A percentile compares a stretch with the other conserved stretches of the same genome.
Conservation (phyloP, 2,797 vertebrate species). For the Artibeus jamaicensis region DNA sequence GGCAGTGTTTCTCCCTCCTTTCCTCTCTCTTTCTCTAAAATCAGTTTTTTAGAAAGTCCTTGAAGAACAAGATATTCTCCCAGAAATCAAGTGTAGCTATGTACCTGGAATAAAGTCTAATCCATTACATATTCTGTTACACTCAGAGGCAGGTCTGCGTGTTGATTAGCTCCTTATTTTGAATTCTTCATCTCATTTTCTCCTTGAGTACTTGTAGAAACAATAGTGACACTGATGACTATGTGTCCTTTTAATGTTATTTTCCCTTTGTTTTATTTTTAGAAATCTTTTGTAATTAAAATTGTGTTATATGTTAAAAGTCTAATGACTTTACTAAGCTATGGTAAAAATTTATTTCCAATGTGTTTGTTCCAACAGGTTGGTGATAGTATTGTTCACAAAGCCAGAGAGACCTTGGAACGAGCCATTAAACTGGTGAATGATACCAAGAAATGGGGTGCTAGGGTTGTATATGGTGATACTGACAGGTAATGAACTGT, state of each 20-base stretch:
- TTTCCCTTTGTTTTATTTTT: slow-evolving; percentile 35
- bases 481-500: slow-evolving; percentile 90
- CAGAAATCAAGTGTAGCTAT: not conserved
- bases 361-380: slow-evolving; percentile 85
- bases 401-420: slow-evolving; percentile 98
- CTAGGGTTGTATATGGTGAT: slow-evolving; percentile 95
- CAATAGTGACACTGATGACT: not conserved
- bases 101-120: not conserved
- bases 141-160: not conserved
- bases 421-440: slow-evolving; percentile 97
- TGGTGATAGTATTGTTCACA: slow-evolving; percentile 97
- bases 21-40: not conserved
- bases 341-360: slow-evolving; percentile 50
- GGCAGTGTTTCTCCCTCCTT: not conserved
- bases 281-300: slow-evolving; percentile 47
- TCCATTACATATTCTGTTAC: not conserved
- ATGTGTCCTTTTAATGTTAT: slow-evolving; percentile 36
- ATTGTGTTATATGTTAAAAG: slow-evolving; percentile 22
- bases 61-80: slow-evolving; percentile 7
- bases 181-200: slow-evolving; percentile 21
- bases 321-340: not conserved
- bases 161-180: slow-evolving; percentile 2
- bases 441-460: slow-evolving; percentile 98
- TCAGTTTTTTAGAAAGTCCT: not conserved
- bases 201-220: slow-evolving; percentile 33